Evolutionary conservation across 2,888 invertebrate species (phyloP).

Genomic region (Seladonia tumulorum): DNA sequence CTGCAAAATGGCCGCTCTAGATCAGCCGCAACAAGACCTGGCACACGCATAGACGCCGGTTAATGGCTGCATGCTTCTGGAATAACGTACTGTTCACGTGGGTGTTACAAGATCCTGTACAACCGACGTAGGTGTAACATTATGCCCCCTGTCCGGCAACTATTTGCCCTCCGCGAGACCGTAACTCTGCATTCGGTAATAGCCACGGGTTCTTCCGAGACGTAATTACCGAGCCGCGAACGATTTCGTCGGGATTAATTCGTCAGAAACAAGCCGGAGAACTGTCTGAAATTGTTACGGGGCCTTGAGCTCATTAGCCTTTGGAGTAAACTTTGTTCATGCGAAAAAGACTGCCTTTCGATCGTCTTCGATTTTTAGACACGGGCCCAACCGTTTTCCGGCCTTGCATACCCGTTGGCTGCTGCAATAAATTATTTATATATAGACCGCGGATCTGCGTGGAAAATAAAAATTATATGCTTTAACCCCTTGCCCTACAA

Average conservation of each 20-base stretch:
- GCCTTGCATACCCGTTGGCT: too few relatives aligned
- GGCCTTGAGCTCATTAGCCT: neutral
- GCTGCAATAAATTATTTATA: too few relatives aligned
- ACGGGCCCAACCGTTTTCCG: too few relatives aligned
- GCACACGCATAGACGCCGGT: constrained; percentile 43
- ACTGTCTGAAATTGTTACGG: neutral
- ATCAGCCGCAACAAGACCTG: constrained; percentile 72
- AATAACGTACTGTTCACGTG: constrained; percentile 67
- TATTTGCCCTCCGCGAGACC: constrained; percentile 62
- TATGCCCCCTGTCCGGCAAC: constrained; percentile 33
- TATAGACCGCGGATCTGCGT: too few relatives aligned
- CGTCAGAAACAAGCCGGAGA: neutral
- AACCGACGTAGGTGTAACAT: constrained; percentile 50
- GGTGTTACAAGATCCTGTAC: constrained; percentile 62
- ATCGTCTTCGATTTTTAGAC: too few relatives aligned
- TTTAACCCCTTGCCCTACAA: too few relatives aligned
- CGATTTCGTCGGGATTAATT: neutral
- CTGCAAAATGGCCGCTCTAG: constrained; percentile 59
- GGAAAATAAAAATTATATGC: too few relatives aligned
- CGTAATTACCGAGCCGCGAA: constrained; percentile 9
- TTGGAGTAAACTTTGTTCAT: neutral
- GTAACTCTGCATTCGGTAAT: constrained; percentile 66
- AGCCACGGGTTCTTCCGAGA: constrained; percentile 14
- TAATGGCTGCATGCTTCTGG: constrained; percentile 71
- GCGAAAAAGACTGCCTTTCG: too few relatives aligned